Base-by-base conservation (phyloP, 1,140 invertebrate genomes). In the Danaus melanippus region DNA sequence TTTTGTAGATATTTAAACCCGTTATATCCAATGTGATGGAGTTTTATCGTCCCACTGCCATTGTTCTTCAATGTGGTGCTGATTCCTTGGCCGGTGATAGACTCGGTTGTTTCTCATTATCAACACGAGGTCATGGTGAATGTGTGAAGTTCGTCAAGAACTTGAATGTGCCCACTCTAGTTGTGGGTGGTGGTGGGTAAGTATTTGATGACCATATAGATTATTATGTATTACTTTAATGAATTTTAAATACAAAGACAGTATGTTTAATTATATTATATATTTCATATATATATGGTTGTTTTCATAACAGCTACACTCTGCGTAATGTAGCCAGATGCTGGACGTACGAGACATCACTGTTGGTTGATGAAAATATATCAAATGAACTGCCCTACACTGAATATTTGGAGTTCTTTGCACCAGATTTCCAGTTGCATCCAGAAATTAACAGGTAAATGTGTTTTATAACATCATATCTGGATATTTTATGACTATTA, bases 341-440 rank as follows among this genome's bases (percentile, higher is more conserved):
- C 80, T 99, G 98, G 98, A 98, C 98, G 0, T 98, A 99, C 68
- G 98, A 99, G 87, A 99, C 98, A 0, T 98, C 97, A 0, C 87
- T 99, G 2, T 86, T 98, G 0, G 91, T 97, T 0, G 96, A 98
- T 71, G 94, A 97, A 72, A 91, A 93, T 45, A 97, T 99, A 32
- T 94, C 92, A 42, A 97, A 97, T 74, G 96, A 98, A 74, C 86
- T 98, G 32, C 97, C 97, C 0, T 96, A 96, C 67, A 96, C 93
- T 8, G 96, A 98, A 79, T 99, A 98, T 75, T 90, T 97, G 41
- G 96, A 98, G 73, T 98, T 97, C 74, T 99, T 99, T 79, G 95
- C 94, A 15, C 97, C 97, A 0, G 97, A 99, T 80, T 98, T 98
- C 70, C 95, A 94, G 1, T 81, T 99, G 6, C 95, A 98, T 88